Percentiles rank a stretch among this genome's conserved stretches.
Evolutionary conservation across 2,113 vertebrate genomes (phyloP).

Genomic region (Engraulis encrasicolus): DNA sequence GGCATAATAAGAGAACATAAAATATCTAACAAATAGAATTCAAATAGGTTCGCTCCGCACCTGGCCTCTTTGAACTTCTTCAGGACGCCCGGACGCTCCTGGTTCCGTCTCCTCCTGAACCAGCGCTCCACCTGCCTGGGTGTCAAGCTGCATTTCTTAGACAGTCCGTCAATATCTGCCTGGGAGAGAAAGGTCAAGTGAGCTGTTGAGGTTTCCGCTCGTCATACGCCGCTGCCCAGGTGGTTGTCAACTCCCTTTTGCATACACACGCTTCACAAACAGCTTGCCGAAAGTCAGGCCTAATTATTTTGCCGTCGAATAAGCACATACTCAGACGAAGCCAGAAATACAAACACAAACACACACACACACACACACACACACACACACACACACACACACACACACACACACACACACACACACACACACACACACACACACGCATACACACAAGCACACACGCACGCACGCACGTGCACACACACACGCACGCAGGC

Average conservation of each 20-base stretch:
- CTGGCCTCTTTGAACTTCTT: constrained; percentile 93
- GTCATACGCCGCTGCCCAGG: not conserved
- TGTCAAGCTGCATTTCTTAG: constrained; percentile 87
- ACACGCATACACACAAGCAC: not conserved
- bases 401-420: not conserved
- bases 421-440: not conserved
- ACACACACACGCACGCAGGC: not conserved
- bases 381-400: not conserved
- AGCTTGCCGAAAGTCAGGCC: not conserved
- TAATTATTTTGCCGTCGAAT: not conserved
- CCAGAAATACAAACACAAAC: no score
- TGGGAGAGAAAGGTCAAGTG: constrained; percentile 57
- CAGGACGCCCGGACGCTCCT: constrained; percentile 83
- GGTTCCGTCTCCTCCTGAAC: constrained; percentile 86
- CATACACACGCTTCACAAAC: not conserved
- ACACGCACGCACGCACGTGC: not conserved
- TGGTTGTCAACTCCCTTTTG: not conserved
- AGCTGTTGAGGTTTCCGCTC: not conserved
- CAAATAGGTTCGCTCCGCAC: no score
- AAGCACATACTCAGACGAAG: not conserved
- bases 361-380: not conserved
- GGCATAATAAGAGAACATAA: no score
- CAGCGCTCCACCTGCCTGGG: constrained; percentile 85
- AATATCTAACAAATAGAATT: no score
- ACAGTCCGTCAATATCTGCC: constrained; percentile 85